Base-by-base conservation (phyloP, 2,113 vertebrate genomes). In the Coturnix japonica region DNA sequence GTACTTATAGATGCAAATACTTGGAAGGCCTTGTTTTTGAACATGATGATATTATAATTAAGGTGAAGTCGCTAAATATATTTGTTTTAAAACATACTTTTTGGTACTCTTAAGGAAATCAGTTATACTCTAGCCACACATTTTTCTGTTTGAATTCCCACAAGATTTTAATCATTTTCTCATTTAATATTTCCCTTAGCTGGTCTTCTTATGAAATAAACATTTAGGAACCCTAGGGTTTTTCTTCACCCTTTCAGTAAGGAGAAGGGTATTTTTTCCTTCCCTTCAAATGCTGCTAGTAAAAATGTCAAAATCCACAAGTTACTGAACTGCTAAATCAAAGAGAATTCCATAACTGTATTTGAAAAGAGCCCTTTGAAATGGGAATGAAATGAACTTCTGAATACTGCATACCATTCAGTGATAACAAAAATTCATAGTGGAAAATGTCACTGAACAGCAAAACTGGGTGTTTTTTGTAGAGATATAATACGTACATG, bases 281-380 rank as follows among this genome's bases (percentile, higher is more conserved):
- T 67, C 30, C 8, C 51, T 75, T 9, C 15, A 75, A 72, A 75
- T 30, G 13, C 22, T 74, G 23, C 37, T 14, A 54, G 16, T 70
- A 61, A 20, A 59, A 74, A 83, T 64, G 76, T 90, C 84, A 61
- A 92, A 81, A 66, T 67, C 93, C 43, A 90, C 19, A 25, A 72
- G 43, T 31, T 72, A 69, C 18, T 43, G 61, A 81, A 30, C 20
- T 81, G 51, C 22, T 47, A 86, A 85, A 86, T 75, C 61, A 83
- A 95, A 92, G 57, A 78, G 43, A 88, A 89, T 86, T 89, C 53
- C 7, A 0, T 78, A 83, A 72, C 23, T 60, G 30, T 8, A 10
- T 89, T 35, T 92, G 89, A 81, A 93, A 78, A 90, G 22, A 84
- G 30, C 39, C 33, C 13, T 84, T 81, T 91, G 86, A 93, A 94